Evolutionary conservation across 2,113 vertebrate species (phyloP), one percentile per base, ranked within the genome.

Genomic region (Phoenicopterus ruber): DNA sequence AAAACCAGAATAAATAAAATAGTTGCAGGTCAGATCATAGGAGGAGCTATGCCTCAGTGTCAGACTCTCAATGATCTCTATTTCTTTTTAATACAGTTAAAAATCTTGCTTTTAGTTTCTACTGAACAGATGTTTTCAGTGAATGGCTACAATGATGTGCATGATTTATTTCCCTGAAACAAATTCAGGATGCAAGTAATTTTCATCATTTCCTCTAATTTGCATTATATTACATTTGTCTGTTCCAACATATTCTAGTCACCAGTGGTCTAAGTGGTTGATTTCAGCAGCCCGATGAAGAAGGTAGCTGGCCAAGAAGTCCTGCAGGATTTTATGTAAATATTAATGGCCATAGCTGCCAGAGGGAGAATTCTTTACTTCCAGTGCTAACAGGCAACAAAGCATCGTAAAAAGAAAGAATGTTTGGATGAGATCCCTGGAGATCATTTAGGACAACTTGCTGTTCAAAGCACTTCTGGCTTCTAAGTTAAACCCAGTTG

Each of bases 61-160:
- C 63, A 67, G 46, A 70, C 2, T 83, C 42, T 38, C 0, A 2
- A n/a, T 50, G 9, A 44, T 58, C 12, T 70, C 7, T 26, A 20
- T 66, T 74, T 58, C 59, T 84, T 83, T 70, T 86, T 19, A 78
- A 81, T 66, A 31, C 19, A 74, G 12, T 63, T 54, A 42, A 88
- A 84, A 40, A 46, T 69, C 31, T 79, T 82, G 15, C 10, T 79
- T 93, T 93, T 57, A 36, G 17, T 83, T 93, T 74, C 57, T 79
- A 59, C 54, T n/a, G 40, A 94, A 42, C 52, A 93, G 81, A 84
- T 94, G 86, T 93, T 96, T 91, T 67, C 47, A 89, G 49, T 82
- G 80, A 94, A 86, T 78, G 80, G 59, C 59, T 91, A 59, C 50
- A 59, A 47, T 71, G 69, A 74, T 34, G 26, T 7, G 1, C 17